A percentile compares a stretch with the other conserved stretches of the same genome.
Conservation (phyloP, 2,888 invertebrate species). For the Pandemis corylana region DNA sequence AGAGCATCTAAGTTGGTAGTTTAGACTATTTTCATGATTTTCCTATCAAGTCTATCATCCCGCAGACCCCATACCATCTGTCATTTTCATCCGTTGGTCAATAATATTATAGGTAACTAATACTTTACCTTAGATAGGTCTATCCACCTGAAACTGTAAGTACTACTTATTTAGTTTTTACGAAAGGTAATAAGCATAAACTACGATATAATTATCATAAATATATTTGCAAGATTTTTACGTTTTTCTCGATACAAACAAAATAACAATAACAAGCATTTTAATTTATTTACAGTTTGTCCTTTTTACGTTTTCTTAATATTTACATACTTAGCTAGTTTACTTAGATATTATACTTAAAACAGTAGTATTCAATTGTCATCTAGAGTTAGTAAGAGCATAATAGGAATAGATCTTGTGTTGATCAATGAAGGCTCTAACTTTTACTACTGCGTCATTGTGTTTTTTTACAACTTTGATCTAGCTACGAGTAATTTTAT, state of each 20-base stretch:
- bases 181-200: not conserved
- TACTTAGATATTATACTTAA: not conserved
- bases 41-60: no score
- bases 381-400: not conserved
- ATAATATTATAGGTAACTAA: no score
- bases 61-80: no score
- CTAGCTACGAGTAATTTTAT: no score
- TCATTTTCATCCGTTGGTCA: no score
- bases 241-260: not conserved
- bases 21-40: no score
- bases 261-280: not conserved
- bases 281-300: constrained; percentile 2
- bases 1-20: no score
- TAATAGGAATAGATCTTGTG: not conserved
- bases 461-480: no score
- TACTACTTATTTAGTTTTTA: not conserved
- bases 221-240: constrained; percentile 10
- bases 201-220: not conserved
- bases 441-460: no score
- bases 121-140: no score
- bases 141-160: no score
- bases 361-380: not conserved
- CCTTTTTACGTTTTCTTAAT: constrained; percentile 17
- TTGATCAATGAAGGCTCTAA: no score
- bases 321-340: constrained; percentile 7